These are phyloP conservation scores for Sitta carolinensis DNA, from an alignment of 2,797 vertebrate species.

Conservation along the genomic window DNA sequence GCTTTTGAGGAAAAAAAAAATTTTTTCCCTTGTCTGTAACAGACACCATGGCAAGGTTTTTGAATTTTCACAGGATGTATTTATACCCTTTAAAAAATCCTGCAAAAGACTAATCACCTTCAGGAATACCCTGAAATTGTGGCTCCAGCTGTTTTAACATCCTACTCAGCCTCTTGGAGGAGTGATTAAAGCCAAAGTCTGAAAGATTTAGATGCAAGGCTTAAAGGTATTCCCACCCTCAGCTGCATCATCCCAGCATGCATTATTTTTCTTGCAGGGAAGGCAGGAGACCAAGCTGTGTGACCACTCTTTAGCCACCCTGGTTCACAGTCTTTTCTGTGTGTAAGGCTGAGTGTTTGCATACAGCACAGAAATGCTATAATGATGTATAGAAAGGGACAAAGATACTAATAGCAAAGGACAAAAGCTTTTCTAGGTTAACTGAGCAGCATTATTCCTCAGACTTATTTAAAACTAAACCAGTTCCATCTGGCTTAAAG, in stretches of 20 bases:
- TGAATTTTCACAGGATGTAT: not conserved
- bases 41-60: not conserved
- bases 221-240: not conserved
- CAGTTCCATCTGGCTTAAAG: not conserved
- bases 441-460: not conserved
- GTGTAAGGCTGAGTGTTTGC: not conserved
- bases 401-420: not conserved
- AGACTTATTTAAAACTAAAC: not conserved
- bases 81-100: not conserved
- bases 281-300: not conserved
- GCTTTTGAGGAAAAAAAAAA: not conserved
- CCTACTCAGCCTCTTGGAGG: not conserved
- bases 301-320: not conserved
- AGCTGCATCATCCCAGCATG: not conserved
- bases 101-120: not conserved
- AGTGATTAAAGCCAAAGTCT: not conserved
- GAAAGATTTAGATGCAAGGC: not conserved
- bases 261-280: not conserved
- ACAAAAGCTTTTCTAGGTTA: not conserved
- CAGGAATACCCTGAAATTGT: not conserved
- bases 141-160: constrained; percentile 25
- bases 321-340: not conserved
- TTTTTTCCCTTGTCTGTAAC: not conserved
- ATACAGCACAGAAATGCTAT: not conserved
- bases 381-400: not conserved